These are phyloP conservation scores for Triplophysa dalaica DNA, from an alignment of 2,113 vertebrate genomes.

Conservation along the genomic window DNA sequence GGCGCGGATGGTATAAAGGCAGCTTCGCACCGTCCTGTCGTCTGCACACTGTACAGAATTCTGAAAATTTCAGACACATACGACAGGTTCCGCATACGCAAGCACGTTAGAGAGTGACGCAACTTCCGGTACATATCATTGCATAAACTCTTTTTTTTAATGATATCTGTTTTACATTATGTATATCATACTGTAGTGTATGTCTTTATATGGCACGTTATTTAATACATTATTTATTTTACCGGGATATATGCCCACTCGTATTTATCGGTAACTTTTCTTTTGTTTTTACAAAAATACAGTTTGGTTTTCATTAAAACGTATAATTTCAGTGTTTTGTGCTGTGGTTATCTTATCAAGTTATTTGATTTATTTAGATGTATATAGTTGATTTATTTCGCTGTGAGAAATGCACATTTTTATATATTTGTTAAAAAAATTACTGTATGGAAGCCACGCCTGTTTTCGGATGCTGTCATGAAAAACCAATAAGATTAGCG, in stretches of 20 bases:
- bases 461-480: not conserved
- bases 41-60: constrained; percentile 53
- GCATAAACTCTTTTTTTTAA: not conserved
- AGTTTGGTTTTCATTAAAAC: too few species aligned
- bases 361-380: not conserved
- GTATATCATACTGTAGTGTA: too few species aligned
- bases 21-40: constrained; percentile 47
- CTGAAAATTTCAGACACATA: constrained; percentile 49
- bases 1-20: constrained; percentile 49
- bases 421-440: not conserved
- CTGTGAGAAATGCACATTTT: not conserved
- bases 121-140: constrained; percentile 35
- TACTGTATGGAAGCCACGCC: not conserved
- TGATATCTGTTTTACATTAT: not conserved
- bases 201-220: too few species aligned
- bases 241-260: too few species aligned
- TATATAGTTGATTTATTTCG: not conserved
- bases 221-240: too few species aligned
- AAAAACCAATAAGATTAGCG: constrained; percentile 5
- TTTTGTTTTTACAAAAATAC: too few species aligned
- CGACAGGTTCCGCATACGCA: constrained; percentile 71
- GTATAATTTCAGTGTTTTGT: too few species aligned
- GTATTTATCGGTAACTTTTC: too few species aligned
- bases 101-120: constrained; percentile 61
- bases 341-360: too few species aligned